Evolutionary conservation across 2,888 invertebrate genomes (phyloP), one percentile per base, ranked within the genome.

Genomic region (Lasioglossum morio): DNA sequence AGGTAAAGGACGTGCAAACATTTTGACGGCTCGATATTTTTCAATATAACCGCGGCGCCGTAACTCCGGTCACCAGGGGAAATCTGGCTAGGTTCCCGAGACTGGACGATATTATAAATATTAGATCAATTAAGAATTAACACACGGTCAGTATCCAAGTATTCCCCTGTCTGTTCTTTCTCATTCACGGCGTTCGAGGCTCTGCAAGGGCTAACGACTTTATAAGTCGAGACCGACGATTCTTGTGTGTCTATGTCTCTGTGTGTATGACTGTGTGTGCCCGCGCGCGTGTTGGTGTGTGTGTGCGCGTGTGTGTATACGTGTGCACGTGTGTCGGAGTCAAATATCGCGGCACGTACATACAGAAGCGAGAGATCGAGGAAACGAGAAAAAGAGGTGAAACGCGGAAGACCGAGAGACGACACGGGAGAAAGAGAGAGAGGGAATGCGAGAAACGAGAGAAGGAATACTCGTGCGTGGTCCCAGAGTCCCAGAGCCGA

Each of bases 401-500:
- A 88, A 74, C 86, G 81, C 84, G 78, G 77, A 78, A 75, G 85
- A 77, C 53, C 81, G 86, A 74, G 81, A 70, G 81, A n/a, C 80
- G 46, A 63, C 53, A 19, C 66, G 66, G 19, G 30, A 63, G 63
- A 72, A 75, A 82, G 77, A 85, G 81, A 86, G 84, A 89, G 83
- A 84, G 85, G 69, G 82, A 88, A 88, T 85, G 83, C 81, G 85
- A 88, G 87, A 79, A 87, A 90, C 82, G 89, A 89, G 90, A 92
- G 92, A 91, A 92, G 92, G 92, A 93, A 93, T 92, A 92, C 93
- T 92, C 93, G 94, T 93, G 92, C 92, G 92, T 92, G 91, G 95
- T 95, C 95, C 95, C 95, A 94, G 88, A 95, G 95, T 95, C 95
- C 95, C 95, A 91, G 93, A 95, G 95, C 95, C 95, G 95, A 95